Evolutionary conservation across 2,888 invertebrate genomes (phyloP).

Genomic region (Theodoxus fluviatilis): DNA sequence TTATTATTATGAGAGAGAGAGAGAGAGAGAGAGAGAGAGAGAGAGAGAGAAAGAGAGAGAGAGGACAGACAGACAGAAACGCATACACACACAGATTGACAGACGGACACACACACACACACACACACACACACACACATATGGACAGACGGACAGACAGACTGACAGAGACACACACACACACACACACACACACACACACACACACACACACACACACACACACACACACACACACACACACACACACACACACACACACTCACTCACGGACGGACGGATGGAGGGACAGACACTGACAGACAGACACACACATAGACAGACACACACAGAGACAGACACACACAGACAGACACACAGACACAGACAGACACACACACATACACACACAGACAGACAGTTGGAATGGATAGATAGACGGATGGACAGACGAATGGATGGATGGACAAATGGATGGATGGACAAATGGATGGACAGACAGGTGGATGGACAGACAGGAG

Average conservation of each 20-base stretch:
- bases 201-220: conserved; percentile 11
- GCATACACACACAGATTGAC: neutral
- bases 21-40: neutral
- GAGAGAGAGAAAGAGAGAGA: neutral
- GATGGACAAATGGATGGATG: too few species aligned
- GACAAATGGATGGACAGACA: too few species aligned
- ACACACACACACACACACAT: neutral
- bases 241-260: conserved; percentile 14
- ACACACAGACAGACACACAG: conserved; percentile 14
- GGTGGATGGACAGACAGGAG: too few species aligned
- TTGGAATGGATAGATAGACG: neutral
- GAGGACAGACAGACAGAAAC: neutral
- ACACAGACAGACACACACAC: conserved; percentile 16
- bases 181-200: conserved; percentile 11
- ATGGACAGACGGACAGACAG: neutral
- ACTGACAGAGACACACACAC: neutral
- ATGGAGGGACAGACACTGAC: neutral
- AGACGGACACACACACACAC: neutral
- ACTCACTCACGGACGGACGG: neutral
- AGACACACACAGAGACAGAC: conserved; percentile 16
- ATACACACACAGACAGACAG: conserved; percentile 6
- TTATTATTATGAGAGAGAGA: too few species aligned
- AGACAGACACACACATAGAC: conserved; percentile 9
- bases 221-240: conserved; percentile 9
- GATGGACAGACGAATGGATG: too few species aligned